phyloP scores from a whole-genome alignment of 1,140 invertebrate species.

The Zaprionus camerounensis region DNA sequence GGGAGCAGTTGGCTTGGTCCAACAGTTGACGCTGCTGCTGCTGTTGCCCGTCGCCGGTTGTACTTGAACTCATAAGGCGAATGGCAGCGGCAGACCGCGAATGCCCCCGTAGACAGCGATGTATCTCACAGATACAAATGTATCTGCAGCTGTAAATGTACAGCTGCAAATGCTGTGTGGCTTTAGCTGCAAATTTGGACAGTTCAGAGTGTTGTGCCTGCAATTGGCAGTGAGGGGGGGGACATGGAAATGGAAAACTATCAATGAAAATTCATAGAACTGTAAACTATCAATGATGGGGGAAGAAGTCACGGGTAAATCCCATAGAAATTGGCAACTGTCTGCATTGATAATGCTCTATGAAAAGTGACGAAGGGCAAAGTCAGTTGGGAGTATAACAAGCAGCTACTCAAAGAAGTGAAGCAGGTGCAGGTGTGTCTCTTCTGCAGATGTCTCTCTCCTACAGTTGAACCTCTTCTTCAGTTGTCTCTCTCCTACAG shows the following conservation, averaged over 20 bases:
- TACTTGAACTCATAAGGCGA: slow-evolving; percentile 69
- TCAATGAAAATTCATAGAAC: not conserved
- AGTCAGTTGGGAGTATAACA: not conserved
- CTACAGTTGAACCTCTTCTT: not conserved
- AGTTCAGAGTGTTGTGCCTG: not conserved
- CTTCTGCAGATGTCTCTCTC: no score
- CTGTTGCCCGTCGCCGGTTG: slow-evolving; percentile 60
- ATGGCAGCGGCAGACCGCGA: slow-evolving; percentile 27
- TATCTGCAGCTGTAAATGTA: slow-evolving; percentile 18
- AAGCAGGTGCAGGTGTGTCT: no score
- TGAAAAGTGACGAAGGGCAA: not conserved
- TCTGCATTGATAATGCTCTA: not conserved
- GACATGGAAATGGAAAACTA: not conserved
- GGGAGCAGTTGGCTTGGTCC: slow-evolving; percentile 14
- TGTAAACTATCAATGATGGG: not conserved
- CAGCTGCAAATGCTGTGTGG: not conserved
- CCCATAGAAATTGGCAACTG: not conserved
- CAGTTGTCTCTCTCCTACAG: not conserved
- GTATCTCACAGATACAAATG: slow-evolving; percentile 42
- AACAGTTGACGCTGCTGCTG: slow-evolving; percentile 58
- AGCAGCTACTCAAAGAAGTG: not conserved
- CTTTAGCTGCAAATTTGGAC: slow-evolving; percentile 11
- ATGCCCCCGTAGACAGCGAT: slow-evolving; percentile 29
- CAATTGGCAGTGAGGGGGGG: not conserved
- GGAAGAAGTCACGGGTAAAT: not conserved